Percentiles rank a stretch among this genome's conserved stretches.
phyloP scores from a whole-genome alignment of 1,140 invertebrate genomes.

The Macrosteles quadrilineatus region DNA sequence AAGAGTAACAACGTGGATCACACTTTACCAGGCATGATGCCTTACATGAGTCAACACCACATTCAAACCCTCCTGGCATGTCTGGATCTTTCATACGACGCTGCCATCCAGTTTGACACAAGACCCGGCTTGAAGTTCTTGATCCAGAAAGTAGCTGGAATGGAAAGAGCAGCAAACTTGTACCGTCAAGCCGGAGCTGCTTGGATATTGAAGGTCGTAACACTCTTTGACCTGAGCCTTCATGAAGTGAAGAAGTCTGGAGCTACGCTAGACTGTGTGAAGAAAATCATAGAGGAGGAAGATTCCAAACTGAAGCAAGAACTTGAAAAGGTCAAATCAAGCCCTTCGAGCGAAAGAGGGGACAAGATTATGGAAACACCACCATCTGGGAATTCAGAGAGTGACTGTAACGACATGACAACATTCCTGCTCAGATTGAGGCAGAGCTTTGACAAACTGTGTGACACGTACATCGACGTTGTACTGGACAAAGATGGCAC shows the following conservation, averaged over 20 bases:
- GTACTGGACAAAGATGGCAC: conserved; percentile 59
- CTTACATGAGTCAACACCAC: conserved; percentile 46
- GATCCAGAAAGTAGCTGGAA: conserved; percentile 87
- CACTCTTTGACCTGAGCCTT: conserved; percentile 78
- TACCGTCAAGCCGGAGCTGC: conserved; percentile 91
- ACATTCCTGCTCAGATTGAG: conserved; percentile 49
- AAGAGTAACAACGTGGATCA: neutral
- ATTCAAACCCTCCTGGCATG: conserved; percentile 68
- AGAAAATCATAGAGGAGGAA: conserved; percentile 60
- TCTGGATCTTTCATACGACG: conserved; percentile 75
- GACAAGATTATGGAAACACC: conserved; percentile 18
- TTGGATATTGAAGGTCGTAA: conserved; percentile 87
- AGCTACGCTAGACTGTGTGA: conserved; percentile 63
- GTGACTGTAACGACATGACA: conserved; percentile 35
- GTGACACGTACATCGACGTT: conserved; percentile 64
- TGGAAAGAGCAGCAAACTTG: conserved; percentile 85
- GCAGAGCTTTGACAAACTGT: conserved; percentile 60
- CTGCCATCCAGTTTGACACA: conserved; percentile 82
- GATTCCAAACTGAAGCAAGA: conserved; percentile 40
- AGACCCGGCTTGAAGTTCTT: conserved; percentile 90
- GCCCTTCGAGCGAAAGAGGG: conserved; percentile 55
- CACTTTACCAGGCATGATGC: conserved; percentile 52
- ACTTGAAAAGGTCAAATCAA: conserved; percentile 44
- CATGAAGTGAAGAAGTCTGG: conserved; percentile 62
- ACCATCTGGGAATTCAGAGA: conserved; percentile 10